Evolutionary conservation across 2,113 vertebrate species (phyloP).

Genomic region (Pseudorasbora parva): DNA sequence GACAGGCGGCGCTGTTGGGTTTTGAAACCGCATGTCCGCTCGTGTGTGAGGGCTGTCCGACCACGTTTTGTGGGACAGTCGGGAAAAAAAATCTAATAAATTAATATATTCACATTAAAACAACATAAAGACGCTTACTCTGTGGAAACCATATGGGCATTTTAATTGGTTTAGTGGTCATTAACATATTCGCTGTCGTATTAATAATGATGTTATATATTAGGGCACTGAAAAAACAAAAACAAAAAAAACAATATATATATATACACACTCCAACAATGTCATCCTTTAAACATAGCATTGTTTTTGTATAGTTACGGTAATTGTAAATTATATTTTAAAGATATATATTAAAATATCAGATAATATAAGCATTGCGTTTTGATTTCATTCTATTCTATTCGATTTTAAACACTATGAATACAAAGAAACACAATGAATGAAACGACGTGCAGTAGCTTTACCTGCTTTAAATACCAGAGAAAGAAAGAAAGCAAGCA

Average conservation of each 20-base stretch:
- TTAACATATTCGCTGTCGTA: not conserved
- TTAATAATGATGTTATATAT: not conserved
- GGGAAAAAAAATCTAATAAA: not conserved
- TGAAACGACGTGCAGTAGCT: no score
- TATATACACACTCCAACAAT: not conserved
- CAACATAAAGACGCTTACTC: not conserved
- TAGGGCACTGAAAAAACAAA: no score
- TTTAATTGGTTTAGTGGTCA: not conserved
- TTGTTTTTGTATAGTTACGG: not conserved
- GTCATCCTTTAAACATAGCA: not conserved
- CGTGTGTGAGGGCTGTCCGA: not conserved
- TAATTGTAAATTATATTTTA: not conserved
- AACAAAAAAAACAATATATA: no score
- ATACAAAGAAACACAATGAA: not conserved
- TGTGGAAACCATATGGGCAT: not conserved
- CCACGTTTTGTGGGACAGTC: slow-evolving; percentile 34
- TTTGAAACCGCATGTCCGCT: slow-evolving; percentile 62
- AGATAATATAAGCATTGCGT: no score
- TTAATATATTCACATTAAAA: slow-evolving; percentile 21
- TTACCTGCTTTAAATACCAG: slow-evolving; percentile 4
- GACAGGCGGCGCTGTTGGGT: slow-evolving; percentile 96
- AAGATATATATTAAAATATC: not conserved
- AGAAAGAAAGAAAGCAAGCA: no score
- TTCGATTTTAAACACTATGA: not conserved
- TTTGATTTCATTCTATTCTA: not conserved